phyloP scores from a whole-genome alignment of 2,113 vertebrate species.

The Marmota flaviventris region DNA sequence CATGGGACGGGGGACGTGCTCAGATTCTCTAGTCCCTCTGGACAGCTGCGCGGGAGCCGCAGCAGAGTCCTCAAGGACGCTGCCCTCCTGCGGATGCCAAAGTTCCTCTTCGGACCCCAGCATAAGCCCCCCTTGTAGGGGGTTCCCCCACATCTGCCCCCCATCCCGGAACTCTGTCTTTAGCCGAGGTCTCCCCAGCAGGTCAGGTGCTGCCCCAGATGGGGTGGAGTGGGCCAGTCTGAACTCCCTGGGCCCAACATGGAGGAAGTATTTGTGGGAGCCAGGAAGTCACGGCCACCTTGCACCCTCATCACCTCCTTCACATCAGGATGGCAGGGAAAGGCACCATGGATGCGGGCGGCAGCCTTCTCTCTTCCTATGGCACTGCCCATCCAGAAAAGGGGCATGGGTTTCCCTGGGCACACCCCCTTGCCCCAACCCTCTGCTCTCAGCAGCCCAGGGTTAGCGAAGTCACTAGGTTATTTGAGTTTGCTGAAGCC shows the following conservation, averaged over 20 bases:
- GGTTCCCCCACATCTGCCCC: rapidly evolving
- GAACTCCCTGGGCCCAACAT: background rate
- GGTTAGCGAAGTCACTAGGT: background rate
- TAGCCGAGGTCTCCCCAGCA: rapidly evolving
- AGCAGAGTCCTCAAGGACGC: background rate
- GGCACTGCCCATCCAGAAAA: rapidly evolving
- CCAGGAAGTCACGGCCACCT: too few species aligned
- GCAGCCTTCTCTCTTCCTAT: too few species aligned
- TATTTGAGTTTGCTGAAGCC: rapidly evolving
- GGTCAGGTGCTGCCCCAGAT: rapidly evolving
- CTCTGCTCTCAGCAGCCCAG: too few species aligned
- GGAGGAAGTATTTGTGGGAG: background rate
- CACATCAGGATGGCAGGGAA: too few species aligned
- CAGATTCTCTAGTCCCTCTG: background rate
- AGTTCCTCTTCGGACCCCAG: background rate
- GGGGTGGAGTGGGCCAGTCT: background rate
- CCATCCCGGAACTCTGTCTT: background rate
- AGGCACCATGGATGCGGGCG: too few species aligned
- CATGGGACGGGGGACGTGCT: rapidly evolving
- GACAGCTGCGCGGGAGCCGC: background rate
- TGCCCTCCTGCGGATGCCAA: background rate
- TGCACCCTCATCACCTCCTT: too few species aligned
- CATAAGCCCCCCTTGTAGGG: rapidly evolving
- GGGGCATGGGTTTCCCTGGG: background rate
- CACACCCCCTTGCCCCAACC: rapidly evolving